Evolutionary conservation across 2,888 invertebrate species (phyloP).

Genomic region (Macrophya annulata): DNA sequence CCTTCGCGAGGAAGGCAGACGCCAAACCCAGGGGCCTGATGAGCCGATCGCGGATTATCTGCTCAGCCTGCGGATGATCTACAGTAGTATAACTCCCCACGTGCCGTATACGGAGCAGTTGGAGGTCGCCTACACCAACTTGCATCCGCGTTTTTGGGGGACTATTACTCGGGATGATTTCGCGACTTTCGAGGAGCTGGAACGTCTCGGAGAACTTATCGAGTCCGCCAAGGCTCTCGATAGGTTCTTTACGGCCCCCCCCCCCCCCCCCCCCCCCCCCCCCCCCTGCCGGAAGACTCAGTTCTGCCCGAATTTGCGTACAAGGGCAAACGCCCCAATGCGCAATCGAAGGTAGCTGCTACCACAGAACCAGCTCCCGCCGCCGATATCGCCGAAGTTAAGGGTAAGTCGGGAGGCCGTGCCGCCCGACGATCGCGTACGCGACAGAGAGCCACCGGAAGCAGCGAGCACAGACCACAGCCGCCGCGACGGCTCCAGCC

Average conservation of each 20-base stretch:
- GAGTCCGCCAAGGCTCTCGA: not conserved
- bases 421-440: not conserved
- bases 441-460: not conserved
- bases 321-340: rapidly evolving
- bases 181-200: not conserved
- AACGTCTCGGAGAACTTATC: not conserved
- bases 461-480: not conserved
- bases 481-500: not conserved
- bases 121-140: conserved; percentile 15
- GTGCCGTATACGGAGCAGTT: not conserved
- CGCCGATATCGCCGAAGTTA: not conserved
- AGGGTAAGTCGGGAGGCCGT: not conserved
- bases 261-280: too few relatives aligned
- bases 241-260: not conserved
- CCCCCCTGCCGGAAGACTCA: not conserved
- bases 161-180: conserved; percentile 27
- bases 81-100: not conserved
- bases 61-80: not conserved
- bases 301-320: not conserved
- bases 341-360: not conserved
- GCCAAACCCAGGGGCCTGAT: conserved; percentile 1
- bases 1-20: not conserved
- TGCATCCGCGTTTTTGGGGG: not conserved
- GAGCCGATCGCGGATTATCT: conserved; percentile 28
- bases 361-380: not conserved